These are phyloP conservation scores for Echeneis naucrates DNA, from an alignment of 2,797 vertebrate species.

Conservation along the genomic window DNA sequence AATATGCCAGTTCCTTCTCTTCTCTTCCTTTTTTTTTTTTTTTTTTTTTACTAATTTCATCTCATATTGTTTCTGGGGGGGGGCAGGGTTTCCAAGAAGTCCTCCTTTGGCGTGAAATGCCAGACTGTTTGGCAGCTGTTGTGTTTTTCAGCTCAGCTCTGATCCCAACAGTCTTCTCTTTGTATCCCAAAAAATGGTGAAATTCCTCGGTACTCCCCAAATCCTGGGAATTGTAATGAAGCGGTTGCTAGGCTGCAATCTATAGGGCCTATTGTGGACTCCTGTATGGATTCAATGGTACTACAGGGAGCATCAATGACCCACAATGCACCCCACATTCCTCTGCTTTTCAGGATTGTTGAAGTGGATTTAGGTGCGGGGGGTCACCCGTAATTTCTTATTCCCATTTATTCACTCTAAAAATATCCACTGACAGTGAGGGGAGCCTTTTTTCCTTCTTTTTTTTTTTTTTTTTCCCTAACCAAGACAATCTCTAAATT, in stretches of 20 bases:
- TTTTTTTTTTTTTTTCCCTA: slow-evolving; percentile 5
- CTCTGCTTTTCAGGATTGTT: slow-evolving; percentile 64
- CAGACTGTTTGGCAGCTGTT: slow-evolving; percentile 52
- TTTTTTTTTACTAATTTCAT: slow-evolving; percentile 26
- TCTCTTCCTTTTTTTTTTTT: too few relatives aligned
- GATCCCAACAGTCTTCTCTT: slow-evolving; percentile 71
- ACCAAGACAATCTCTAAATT: slow-evolving; percentile 1
- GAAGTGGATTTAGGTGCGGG: slow-evolving; percentile 30
- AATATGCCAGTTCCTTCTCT: slow-evolving; percentile 9
- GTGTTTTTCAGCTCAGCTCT: slow-evolving; percentile 50
- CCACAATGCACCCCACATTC: slow-evolving; percentile 77
- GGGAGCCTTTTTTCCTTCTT: neutral
- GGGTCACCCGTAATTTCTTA: slow-evolving; percentile 53
- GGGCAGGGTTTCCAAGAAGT: slow-evolving; percentile 37
- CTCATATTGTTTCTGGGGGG: slow-evolving; percentile 25
- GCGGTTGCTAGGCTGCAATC: slow-evolving; percentile 82
- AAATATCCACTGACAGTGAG: slow-evolving; percentile 37
- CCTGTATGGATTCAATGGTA: slow-evolving; percentile 74
- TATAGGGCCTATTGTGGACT: slow-evolving; percentile 79
- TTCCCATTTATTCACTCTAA: slow-evolving; percentile 39
- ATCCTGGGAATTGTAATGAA: slow-evolving; percentile 81
- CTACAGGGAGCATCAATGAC: slow-evolving; percentile 70
- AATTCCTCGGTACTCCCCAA: slow-evolving; percentile 77
- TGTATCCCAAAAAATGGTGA: slow-evolving; percentile 62
- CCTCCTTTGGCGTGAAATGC: slow-evolving; percentile 27